Evolutionary conservation across 2,888 invertebrate genomes (phyloP), one percentile per base, ranked within the genome.

Genomic region (Pyrrhosoma nymphula): DNA sequence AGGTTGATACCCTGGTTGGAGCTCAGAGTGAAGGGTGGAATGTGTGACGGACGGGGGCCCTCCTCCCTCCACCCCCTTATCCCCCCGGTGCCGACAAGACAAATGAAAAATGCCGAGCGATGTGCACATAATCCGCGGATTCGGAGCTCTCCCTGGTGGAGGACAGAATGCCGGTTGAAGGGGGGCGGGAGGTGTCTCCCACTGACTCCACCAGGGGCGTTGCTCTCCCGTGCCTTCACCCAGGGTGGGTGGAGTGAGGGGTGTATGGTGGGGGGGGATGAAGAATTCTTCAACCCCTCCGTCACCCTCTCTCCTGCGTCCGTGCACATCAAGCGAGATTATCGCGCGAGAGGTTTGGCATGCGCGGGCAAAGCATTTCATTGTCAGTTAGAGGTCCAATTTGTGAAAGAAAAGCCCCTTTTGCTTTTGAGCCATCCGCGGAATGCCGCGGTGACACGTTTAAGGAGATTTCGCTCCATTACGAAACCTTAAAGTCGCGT

Each of bases 401-500:
- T 89, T 56, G 89, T 55, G 56, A 89, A 89, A 89, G 55, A 89
- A 89, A 55, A 89, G 56, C 89, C 89, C 55, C 47, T 18, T 47
- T 69, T 47, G 35, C 89, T 88, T 88, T 20, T 47, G 88, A 47
- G 88, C n/a, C 88, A 56, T 55, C 82, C 12, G 89, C 23, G 56
- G 56, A 89, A 10, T 89, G 26, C n/a, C 47, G 56, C 56, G 89
- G n/a, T 89, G 89, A 89, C 89, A 89, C 10, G 89, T 89, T 89
- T 89, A 89, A 89, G 89, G 89, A 89, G 47, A 89, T 89, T 89
- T 89, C n/a, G 82, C 35, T 18, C 89, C 55, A 89, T 89, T 89
- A 55, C 55, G 26, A 26, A 82, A 56, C 55, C 56, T 18, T 23
- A 56, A 89, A 89, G 89, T 89, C 55, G n/a, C 23, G 23, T 89